Percentiles rank a stretch among this genome's conserved stretches.
These are phyloP conservation scores for Lethenteron reissneri DNA, from an alignment of 2,113 vertebrate genomes.

Conservation along the genomic window DNA sequence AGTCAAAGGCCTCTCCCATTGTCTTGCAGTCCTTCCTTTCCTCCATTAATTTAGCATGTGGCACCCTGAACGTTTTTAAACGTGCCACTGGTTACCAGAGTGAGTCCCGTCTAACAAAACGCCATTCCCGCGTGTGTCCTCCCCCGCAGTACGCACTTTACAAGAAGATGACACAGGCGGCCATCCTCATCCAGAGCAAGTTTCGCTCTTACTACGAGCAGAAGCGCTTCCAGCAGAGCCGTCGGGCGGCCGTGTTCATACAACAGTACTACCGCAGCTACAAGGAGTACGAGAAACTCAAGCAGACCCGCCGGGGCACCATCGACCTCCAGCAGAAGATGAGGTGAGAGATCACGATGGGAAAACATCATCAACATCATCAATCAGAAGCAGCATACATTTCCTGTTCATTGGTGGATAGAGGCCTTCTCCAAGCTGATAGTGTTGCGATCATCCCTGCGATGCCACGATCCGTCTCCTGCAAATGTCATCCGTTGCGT, in stretches of 20 bases:
- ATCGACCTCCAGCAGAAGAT: slow-evolving; percentile 43
- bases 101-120: too few relatives aligned
- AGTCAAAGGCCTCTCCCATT: too few relatives aligned
- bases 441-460: neutral
- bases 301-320: slow-evolving; percentile 21
- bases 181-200: slow-evolving; percentile 65
- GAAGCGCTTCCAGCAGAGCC: slow-evolving; percentile 61
- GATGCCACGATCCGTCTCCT: neutral
- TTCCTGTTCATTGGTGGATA: neutral
- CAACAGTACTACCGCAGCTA: slow-evolving; percentile 62
- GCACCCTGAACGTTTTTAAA: too few relatives aligned
- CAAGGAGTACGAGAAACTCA: slow-evolving; percentile 36
- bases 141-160: slow-evolving; percentile 41
- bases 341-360: slow-evolving; percentile 22
- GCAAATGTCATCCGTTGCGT: neutral
- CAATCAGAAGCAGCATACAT: neutral
- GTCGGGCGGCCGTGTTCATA: slow-evolving; percentile 44
- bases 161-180: slow-evolving; percentile 71
- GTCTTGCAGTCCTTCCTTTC: too few relatives aligned
- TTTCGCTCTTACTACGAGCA: slow-evolving; percentile 62
- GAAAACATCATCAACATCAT: neutral
- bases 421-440: too few relatives aligned
- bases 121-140: too few relatives aligned
- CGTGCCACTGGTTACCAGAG: too few relatives aligned
- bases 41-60: too few relatives aligned